Evolutionary conservation across 2,888 invertebrate species (phyloP), one percentile per base, ranked within the genome.

Genomic region (Tillus elongatus): DNA sequence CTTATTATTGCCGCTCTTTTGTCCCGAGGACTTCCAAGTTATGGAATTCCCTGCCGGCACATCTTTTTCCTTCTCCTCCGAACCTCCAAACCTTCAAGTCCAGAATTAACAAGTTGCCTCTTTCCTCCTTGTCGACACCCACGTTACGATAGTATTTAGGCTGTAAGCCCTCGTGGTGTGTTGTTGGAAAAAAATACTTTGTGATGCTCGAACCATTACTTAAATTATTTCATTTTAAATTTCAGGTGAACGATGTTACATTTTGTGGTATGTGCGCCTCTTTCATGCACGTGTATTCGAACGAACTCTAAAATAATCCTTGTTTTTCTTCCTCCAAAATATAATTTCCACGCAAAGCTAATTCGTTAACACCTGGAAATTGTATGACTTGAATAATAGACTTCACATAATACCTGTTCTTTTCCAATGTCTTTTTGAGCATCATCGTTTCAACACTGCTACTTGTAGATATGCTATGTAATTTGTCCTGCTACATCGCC

Each of bases 141-240:
- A n/a, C n/a, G n/a, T n/a, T n/a, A n/a, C n/a, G n/a, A n/a, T n/a
- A n/a, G n/a, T n/a, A n/a, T n/a, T n/a, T n/a, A n/a, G n/a, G n/a
- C n/a, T n/a, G n/a, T n/a, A n/a, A n/a, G n/a, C n/a, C n/a, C n/a
- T n/a, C n/a, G n/a, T n/a, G n/a, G n/a, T n/a, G n/a, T n/a, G n/a
- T n/a, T n/a, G n/a, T n/a, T n/a, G n/a, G n/a, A n/a, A n/a, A n/a
- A n/a, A n/a, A n/a, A n/a, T n/a, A n/a, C n/a, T n/a, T n/a, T n/a
- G 13, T 31, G 38, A 37, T 28, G 28, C 31, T 26, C 41, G 34
- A 29, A 32, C 40, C 38, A 40, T 37, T 35, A 29, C 31, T 31
- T 37, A 15, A 12, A 40, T 40, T 19, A 37, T 37, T 40, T 40
- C 13, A 19, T n/a, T n/a, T 12, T 40, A 37, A 15, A 40, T 33